phyloP scores from a whole-genome alignment of 2,888 invertebrate genomes.

The Subacronicta megacephala region DNA sequence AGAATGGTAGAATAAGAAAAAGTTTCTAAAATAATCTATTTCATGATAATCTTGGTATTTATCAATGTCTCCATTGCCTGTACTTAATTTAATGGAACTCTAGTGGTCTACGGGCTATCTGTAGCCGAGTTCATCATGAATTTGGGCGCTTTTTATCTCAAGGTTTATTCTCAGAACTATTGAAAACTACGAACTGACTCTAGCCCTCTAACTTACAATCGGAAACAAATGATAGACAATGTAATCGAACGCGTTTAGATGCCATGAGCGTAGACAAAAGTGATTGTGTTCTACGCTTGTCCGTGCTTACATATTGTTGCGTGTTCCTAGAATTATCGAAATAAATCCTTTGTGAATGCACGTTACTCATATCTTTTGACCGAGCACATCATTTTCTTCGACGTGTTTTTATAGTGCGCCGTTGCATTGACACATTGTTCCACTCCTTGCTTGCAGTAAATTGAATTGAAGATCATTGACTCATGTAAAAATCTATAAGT shows the following conservation, averaged over 20 bases:
- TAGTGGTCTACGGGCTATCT: constrained; percentile 47
- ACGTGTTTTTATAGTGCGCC: constrained; percentile 53
- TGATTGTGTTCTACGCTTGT: constrained; percentile 42
- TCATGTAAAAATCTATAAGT: constrained; percentile 4
- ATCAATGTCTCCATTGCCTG: constrained; percentile 58
- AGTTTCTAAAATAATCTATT: constrained; percentile 52
- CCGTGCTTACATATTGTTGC: constrained; percentile 18
- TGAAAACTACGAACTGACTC: constrained; percentile 10
- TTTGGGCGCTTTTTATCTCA: constrained; percentile 31
- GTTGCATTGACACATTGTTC: constrained; percentile 27
- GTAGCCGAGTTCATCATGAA: constrained; percentile 46
- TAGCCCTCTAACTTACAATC: constrained; percentile 3
- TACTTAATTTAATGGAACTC: constrained; percentile 55
- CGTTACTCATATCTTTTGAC: constrained; percentile 58
- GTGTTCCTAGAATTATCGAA: constrained; percentile 51
- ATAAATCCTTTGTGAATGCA: constrained; percentile 55
- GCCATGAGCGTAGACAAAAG: constrained; percentile 42
- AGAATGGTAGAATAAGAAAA: constrained; percentile 33
- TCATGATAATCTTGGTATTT: constrained; percentile 62
- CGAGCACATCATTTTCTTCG: constrained; percentile 50
- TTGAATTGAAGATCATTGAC: constrained; percentile 53
- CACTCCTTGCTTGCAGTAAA: constrained; percentile 46
- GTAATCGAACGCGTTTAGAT: constrained; percentile 24
- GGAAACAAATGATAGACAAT: constrained; percentile 26
- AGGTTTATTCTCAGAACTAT: constrained; percentile 22